Conservation (phyloP, 2,113 vertebrate genomes). For the Hydropotes inermis region DNA sequence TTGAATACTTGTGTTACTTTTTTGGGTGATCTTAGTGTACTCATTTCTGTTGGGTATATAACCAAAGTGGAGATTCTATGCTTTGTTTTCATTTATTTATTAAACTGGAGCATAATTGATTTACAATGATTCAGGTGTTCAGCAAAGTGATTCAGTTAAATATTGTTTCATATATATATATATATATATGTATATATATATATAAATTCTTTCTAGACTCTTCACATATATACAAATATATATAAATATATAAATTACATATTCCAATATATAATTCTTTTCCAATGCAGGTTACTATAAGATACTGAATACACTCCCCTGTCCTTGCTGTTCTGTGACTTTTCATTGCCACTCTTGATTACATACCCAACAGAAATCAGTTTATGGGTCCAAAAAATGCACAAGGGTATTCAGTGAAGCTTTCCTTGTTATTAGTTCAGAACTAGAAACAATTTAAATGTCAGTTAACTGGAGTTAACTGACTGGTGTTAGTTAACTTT, state of each 20-base stretch:
- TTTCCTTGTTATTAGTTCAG: background rate
- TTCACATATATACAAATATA: background rate
- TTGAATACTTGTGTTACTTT: background rate
- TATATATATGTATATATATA: background rate
- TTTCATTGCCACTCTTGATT: background rate
- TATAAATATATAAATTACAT: background rate
- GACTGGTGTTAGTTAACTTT: no score
- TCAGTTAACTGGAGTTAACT: background rate
- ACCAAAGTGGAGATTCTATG: background rate
- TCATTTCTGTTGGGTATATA: background rate
- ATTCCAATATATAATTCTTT: background rate
- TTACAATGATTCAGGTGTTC: background rate
- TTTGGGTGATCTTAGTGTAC: background rate
- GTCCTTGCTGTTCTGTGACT: background rate
- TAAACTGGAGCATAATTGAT: background rate
- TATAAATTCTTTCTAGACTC: background rate
- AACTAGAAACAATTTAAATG: conserved; percentile 3
- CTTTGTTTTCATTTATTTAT: background rate
- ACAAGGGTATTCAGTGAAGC: background rate
- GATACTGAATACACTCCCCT: background rate
- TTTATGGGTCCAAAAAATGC: background rate
- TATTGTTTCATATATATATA: background rate
- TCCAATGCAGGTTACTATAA: background rate
- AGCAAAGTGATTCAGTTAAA: background rate
- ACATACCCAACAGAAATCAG: background rate